Percentiles rank a stretch among this genome's conserved stretches.
These are phyloP conservation scores for Dryobotodes eremita DNA, from an alignment of 2,888 invertebrate genomes.

Conservation along the genomic window DNA sequence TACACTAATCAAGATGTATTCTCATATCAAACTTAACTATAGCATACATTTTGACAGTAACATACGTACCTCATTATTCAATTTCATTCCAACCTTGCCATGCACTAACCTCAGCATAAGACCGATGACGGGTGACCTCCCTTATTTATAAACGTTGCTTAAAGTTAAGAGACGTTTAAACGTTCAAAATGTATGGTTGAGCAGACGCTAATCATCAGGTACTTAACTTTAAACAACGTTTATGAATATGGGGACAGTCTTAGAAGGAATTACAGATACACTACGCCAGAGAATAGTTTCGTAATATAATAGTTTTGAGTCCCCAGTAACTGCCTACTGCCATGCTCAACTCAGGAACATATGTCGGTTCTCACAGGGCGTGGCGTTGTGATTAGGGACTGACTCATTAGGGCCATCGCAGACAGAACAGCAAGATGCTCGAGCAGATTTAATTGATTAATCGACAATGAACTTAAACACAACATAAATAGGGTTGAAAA, in stretches of 20 bases:
- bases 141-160: background rate
- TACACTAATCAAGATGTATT: background rate
- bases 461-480: background rate
- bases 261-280: background rate
- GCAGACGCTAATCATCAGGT: background rate
- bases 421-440: conserved; percentile 4
- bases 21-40: background rate
- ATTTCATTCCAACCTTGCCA: background rate
- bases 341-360: conserved; percentile 27
- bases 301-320: conserved; percentile 21
- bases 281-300: background rate
- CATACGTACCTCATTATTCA: background rate
- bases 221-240: background rate
- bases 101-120: background rate
- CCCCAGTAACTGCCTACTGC: conserved; percentile 13
- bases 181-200: background rate
- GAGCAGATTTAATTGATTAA: conserved; percentile 8
- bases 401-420: conserved; percentile 19
- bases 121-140: too few species aligned
- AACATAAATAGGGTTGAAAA: background rate
- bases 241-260: background rate
- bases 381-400: conserved; percentile 30
- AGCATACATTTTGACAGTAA: background rate
- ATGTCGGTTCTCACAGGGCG: conserved; percentile 49
- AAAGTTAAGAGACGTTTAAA: background rate